Conservation (phyloP, 2,888 invertebrate species). For the Celastrina argiolus region DNA sequence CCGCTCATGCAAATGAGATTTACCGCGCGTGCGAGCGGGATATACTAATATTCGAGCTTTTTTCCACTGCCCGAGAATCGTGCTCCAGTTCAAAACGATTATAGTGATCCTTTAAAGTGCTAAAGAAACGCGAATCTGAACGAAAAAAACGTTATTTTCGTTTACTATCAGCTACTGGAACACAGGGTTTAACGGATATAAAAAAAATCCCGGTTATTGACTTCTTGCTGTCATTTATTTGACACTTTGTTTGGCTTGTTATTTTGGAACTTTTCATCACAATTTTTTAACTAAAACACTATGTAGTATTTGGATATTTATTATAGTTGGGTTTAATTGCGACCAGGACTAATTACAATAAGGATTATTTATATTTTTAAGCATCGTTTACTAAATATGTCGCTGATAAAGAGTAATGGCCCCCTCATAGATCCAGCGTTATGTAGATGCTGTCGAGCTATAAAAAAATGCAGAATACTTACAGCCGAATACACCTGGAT, state of each 20-base stretch:
- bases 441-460: slow-evolving; percentile 67
- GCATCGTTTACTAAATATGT: slow-evolving; percentile 43
- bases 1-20: too few species aligned
- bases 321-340: neutral
- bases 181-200: too few species aligned
- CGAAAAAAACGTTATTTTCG: too few species aligned
- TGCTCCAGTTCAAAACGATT: too few species aligned
- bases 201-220: neutral
- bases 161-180: too few species aligned
- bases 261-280: neutral
- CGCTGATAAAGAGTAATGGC: slow-evolving; percentile 56
- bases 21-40: too few species aligned
- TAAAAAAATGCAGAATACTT: slow-evolving; percentile 68
- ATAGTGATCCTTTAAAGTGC: too few species aligned
- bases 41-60: too few species aligned
- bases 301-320: neutral
- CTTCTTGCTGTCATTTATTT: slow-evolving; percentile 1
- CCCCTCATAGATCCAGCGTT: slow-evolving; percentile 65
- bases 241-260: slow-evolving; percentile 8
- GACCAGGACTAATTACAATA: neutral
- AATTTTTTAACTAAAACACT: neutral
- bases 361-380: slow-evolving; percentile 13
- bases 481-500: slow-evolving; percentile 67
- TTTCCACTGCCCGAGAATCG: too few species aligned
- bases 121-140: too few species aligned